Evolutionary conservation across 2,113 vertebrate species (phyloP).

Genomic region (Prinia subflava): DNA sequence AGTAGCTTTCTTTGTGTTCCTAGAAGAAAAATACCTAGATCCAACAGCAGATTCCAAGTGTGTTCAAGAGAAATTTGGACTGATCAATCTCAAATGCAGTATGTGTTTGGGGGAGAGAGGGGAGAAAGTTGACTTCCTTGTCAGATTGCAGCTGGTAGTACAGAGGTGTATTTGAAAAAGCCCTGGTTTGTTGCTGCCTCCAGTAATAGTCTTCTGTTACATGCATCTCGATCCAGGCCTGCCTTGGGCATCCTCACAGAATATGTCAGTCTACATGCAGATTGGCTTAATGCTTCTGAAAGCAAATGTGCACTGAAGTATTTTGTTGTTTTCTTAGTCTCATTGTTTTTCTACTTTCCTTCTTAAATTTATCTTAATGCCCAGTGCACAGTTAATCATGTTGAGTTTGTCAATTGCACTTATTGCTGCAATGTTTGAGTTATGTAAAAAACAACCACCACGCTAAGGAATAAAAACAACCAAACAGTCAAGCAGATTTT

Average conservation of each 20-base stretch:
- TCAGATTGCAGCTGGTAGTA: not conserved
- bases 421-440: not conserved
- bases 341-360: not conserved
- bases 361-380: not conserved
- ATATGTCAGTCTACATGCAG: rapidly evolving
- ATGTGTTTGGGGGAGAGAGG: no score
- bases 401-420: not conserved
- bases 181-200: rapidly evolving
- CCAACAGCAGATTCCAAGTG: not conserved
- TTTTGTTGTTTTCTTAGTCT: not conserved
- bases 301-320: not conserved
- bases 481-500: not conserved
- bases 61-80: not conserved
- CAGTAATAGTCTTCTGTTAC: not conserved
- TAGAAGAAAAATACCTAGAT: not conserved
- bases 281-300: not conserved
- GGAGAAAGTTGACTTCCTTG: not conserved
- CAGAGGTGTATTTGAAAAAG: not conserved
- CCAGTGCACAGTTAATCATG: not conserved
- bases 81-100: not conserved
- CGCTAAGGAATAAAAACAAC: not conserved
- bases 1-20: not conserved
- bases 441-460: not conserved
- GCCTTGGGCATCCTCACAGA: not conserved
- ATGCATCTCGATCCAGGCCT: not conserved